Conservation (phyloP, 2,888 invertebrate genomes). For the Polydrusus tereticollis region DNA sequence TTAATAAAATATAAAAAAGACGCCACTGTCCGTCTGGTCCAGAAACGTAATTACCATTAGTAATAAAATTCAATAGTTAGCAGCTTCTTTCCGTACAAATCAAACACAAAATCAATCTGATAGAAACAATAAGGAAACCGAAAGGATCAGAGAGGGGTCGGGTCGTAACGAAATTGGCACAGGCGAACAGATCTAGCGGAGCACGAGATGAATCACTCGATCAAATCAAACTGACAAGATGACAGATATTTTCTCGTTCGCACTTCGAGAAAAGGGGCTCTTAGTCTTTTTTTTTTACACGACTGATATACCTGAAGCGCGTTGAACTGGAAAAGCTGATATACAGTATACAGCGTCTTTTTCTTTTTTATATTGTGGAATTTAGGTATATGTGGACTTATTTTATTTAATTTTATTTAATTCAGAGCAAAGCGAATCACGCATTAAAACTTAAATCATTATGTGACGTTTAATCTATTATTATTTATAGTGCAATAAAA, state of each 20-base stretch:
- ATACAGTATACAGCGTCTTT: neutral
- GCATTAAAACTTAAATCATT: no score
- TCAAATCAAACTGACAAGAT: slow-evolving; percentile 53
- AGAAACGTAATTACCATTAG: slow-evolving; percentile 13
- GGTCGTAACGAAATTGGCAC: slow-evolving; percentile 45
- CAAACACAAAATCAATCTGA: slow-evolving; percentile 49
- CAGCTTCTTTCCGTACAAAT: slow-evolving; percentile 46
- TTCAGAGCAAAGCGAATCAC: no score
- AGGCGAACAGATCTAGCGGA: slow-evolving; percentile 30
- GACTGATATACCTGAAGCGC: slow-evolving; percentile 6
- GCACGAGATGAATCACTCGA: slow-evolving; percentile 54
- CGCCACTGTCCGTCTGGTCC: neutral
- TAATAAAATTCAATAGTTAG: slow-evolving; percentile 49
- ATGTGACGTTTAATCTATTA: no score
- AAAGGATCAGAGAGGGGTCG: slow-evolving; percentile 36
- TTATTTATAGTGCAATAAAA: no score
- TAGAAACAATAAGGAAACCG: slow-evolving; percentile 49
- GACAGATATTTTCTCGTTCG: slow-evolving; percentile 47
- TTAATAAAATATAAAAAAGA: neutral
- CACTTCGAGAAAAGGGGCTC: slow-evolving; percentile 28
- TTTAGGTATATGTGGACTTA: no score
- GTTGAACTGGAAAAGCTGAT: neutral
- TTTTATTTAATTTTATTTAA: no score
- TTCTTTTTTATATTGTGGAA: neutral
- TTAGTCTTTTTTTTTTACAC: slow-evolving; percentile 28